Evolutionary conservation across 2,113 vertebrate genomes (phyloP), one percentile per base, ranked within the genome.

Genomic region (Ceyx cyanopectus): DNA sequence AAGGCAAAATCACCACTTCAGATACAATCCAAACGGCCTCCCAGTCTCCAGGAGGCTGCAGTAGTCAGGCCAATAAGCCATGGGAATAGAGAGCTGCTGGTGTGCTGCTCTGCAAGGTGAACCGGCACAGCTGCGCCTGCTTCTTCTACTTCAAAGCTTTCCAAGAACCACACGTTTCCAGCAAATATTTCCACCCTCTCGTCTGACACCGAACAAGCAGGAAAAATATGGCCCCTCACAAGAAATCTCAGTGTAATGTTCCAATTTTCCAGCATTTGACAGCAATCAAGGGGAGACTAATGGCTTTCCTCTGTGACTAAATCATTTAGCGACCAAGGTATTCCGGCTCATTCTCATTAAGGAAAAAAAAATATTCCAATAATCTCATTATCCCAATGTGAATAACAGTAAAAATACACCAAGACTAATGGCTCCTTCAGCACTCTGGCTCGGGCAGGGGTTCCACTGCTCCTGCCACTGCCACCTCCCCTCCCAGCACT

Each of bases 281-380:
- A 99, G 98, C 98, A 99, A 98, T 98, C 97, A 97, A 96, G 89
- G 63, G 54, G 98, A 98, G 98, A 99, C 96, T 98, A 98, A 99
- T 98, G 98, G 97, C 94, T 95, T 97, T 97, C 96, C 97, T 97
- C 98, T 93, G 97, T 96, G 98, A 97, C 98, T 98, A 98, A 97
- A 98, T 98, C 98, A 97, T 96, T 98, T 97, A 97, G 95, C 96
- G 91, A 95, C 98, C 97, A 97, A 98, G 98, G 97, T 97, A 98
- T 98, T 99, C 98, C 90, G 97, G 98, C 98, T 98, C 97, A 97
- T 98, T 98, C 98, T 99, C 98, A 98, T 99, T 99, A 99, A 97
- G 87, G 97, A 97, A 61, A 37, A 73, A 97, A 84, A 98, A 98
- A 98, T 97, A 98, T 98, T 98, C 98, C 97, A 93, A 97, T 98